These are phyloP conservation scores for Pimephales promelas DNA, from an alignment of 2,113 vertebrate genomes.

Conservation along the genomic window DNA sequence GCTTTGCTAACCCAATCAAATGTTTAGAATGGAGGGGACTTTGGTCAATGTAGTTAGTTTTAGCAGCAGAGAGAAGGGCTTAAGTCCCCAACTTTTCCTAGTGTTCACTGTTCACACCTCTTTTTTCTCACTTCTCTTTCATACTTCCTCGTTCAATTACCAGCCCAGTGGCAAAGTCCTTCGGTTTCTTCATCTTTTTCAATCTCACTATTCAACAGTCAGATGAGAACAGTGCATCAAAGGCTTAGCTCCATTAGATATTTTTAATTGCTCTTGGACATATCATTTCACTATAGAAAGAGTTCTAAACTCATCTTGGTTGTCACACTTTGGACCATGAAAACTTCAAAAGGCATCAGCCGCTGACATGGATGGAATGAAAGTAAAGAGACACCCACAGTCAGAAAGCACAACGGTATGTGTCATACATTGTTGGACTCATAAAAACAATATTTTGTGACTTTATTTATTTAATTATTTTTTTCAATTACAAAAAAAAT, in stretches of 20 bases:
- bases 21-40: constrained; percentile 21
- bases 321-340: constrained; percentile 12
- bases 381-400: constrained; percentile 42
- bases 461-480: background rate
- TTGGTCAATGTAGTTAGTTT: constrained; percentile 25
- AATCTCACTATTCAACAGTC: background rate
- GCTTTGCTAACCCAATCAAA: constrained; percentile 30
- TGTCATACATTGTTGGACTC: background rate
- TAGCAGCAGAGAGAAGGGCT: constrained; percentile 1
- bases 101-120: background rate
- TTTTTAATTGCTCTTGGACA: constrained; percentile 39
- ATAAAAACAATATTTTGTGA: background rate
- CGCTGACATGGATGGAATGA: constrained; percentile 26
- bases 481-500: background rate
- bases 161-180: constrained; percentile 22
- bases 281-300: constrained; percentile 28
- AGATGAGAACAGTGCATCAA: constrained; percentile 36
- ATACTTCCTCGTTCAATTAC: constrained; percentile 34
- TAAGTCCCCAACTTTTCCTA: background rate
- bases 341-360: constrained; percentile 19
- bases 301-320: constrained; percentile 13
- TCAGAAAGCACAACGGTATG: constrained; percentile 17
- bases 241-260: background rate
- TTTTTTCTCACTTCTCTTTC: constrained; percentile 21
- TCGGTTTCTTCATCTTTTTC: background rate